These are phyloP conservation scores for Drosophila leonis DNA, from an alignment of 2,888 invertebrate genomes.

Conservation along the genomic window DNA sequence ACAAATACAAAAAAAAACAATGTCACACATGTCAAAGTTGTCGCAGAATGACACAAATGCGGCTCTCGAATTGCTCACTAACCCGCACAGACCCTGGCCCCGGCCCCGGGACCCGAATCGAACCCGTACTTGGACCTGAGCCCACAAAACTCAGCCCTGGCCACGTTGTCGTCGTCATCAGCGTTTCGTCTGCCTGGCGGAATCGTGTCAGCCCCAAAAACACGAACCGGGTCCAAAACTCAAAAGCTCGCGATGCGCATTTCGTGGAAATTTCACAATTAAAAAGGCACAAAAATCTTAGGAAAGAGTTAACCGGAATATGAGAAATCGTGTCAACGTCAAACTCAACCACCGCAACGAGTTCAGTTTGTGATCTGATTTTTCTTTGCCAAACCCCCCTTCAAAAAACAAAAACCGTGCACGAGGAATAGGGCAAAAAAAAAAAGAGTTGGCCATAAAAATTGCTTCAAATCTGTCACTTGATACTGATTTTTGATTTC, in stretches of 20 bases:
- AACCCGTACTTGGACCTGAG: constrained; percentile 39
- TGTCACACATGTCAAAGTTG: constrained; percentile 84
- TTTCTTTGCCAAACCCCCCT: constrained; percentile 36
- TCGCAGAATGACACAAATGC: constrained; percentile 82
- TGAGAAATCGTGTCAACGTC: constrained; percentile 66
- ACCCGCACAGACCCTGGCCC: constrained; percentile 30
- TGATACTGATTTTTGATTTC: constrained; percentile 31
- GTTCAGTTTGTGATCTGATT: constrained; percentile 44
- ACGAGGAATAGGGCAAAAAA: constrained; percentile 16
- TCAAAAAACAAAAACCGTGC: constrained; percentile 2
- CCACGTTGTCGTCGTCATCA: constrained; percentile 35
- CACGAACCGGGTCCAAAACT: constrained; percentile 50
- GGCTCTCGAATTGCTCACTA: constrained; percentile 73
- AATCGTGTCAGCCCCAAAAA: constrained; percentile 71
- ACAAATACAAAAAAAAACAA: constrained; percentile 58
- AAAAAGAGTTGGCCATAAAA: constrained; percentile 30
- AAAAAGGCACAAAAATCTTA: constrained; percentile 71
- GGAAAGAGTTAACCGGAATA: constrained; percentile 77
- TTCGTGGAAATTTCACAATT: constrained; percentile 79
- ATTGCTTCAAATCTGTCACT: constrained; percentile 19
- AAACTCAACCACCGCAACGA: constrained; percentile 27
- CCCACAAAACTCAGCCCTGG: constrained; percentile 20
- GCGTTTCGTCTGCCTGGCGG: constrained; percentile 50
- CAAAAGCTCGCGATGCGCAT: constrained; percentile 65
- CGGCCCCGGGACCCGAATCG: constrained; percentile 25